Conservation (phyloP, 2,888 invertebrate species). For the Tipula confusa region DNA sequence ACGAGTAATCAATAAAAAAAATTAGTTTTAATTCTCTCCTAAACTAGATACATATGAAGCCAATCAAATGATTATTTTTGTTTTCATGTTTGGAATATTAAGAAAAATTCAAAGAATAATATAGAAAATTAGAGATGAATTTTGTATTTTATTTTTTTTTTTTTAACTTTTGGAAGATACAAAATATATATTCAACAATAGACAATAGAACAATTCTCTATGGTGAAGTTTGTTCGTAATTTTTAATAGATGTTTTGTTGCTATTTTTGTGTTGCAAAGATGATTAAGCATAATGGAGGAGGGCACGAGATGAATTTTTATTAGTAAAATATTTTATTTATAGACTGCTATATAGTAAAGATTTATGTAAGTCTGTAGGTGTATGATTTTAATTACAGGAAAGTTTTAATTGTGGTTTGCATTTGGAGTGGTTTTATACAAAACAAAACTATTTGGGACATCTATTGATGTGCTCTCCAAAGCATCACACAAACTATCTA, state of each 20-base stretch:
- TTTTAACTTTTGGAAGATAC: not conserved
- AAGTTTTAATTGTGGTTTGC: too few species aligned
- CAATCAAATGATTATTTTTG: not conserved
- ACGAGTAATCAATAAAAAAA: not conserved
- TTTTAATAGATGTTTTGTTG: not conserved
- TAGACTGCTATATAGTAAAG: not conserved
- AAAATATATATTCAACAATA: not conserved
- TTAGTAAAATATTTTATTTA: not conserved
- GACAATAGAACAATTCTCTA: not conserved
- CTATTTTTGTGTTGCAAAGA: not conserved
- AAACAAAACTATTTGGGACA: too few species aligned
- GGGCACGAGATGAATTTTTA: constrained; percentile 1
- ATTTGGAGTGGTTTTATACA: too few species aligned
- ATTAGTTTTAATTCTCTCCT: not conserved
- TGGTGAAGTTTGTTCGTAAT: not conserved
- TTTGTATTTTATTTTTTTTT: too few species aligned
- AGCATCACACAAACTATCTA: too few species aligned
- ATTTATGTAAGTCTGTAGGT: not conserved
- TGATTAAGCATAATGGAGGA: not conserved
- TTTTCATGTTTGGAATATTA: constrained; percentile 3
- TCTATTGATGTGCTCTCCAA: too few species aligned
- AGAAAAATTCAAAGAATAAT: not conserved
- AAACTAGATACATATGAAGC: not conserved
- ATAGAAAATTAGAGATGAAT: not conserved
- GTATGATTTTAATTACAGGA: not conserved